Conservation (phyloP, 2,888 invertebrate species). For the Dryocosmus kuriphilus region DNA sequence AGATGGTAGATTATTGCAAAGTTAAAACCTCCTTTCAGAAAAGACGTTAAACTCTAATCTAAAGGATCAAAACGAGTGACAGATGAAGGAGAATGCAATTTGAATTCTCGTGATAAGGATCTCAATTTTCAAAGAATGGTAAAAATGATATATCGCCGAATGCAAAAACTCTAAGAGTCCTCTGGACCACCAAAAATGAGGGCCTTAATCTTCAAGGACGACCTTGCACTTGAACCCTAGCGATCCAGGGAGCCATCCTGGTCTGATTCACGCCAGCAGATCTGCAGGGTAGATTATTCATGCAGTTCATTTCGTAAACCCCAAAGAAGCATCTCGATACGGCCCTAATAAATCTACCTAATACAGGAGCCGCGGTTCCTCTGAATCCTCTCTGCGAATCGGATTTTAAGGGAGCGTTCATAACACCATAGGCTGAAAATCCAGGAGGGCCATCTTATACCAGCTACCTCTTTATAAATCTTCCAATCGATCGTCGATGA, state of each 20-base stretch:
- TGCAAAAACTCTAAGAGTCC: constrained; percentile 1
- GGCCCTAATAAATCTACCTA: constrained; percentile 67
- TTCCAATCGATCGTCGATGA: constrained; percentile 32
- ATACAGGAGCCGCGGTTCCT: constrained; percentile 62
- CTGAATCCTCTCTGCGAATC: constrained; percentile 37
- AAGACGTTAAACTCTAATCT: background rate
- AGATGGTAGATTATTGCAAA: too few relatives aligned
- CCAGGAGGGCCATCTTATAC: background rate
- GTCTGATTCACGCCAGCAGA: constrained; percentile 64
- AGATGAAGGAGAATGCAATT: constrained; percentile 10
- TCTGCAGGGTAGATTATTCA: constrained; percentile 62
- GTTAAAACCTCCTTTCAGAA: background rate
- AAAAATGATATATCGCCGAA: background rate
- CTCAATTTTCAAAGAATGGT: background rate
- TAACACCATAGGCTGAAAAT: background rate
- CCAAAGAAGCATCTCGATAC: constrained; percentile 63
- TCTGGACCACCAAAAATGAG: constrained; percentile 28
- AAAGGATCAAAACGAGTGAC: background rate
- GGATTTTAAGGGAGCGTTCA: background rate
- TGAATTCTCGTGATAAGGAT: background rate
- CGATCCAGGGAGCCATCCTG: constrained; percentile 40
- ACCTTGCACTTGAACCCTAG: constrained; percentile 5
- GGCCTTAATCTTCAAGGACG: background rate
- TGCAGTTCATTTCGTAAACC: constrained; percentile 60
- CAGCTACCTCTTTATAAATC: background rate